Conservation (phyloP, 2,113 vertebrate species). For the Caranx melampygus region DNA sequence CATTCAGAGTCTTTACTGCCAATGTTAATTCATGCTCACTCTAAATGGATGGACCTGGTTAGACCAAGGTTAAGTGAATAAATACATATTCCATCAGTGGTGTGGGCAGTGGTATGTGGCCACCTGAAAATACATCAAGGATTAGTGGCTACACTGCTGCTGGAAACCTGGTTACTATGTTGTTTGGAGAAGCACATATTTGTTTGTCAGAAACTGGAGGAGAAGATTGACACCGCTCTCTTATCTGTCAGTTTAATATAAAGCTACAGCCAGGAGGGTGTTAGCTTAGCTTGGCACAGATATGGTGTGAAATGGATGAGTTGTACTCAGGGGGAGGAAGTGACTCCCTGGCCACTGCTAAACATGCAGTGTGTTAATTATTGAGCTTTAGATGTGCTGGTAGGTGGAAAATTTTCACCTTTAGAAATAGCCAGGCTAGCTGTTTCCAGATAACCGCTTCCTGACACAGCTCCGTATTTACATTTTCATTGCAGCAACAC, state of each 20-base stretch:
- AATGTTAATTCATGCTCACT: constrained; percentile 42
- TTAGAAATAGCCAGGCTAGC: too few species aligned
- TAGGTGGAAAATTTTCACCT: background rate
- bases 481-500: background rate
- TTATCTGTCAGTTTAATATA: too few species aligned
- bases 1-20: constrained; percentile 34
- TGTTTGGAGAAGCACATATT: background rate
- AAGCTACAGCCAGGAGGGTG: too few species aligned
- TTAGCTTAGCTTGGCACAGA: too few species aligned
- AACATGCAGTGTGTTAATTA: background rate
- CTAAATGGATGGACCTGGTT: constrained; percentile 31
- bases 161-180: constrained; percentile 3
- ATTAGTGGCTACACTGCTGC: constrained; percentile 3
- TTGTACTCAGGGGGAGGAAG: too few species aligned
- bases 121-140: constrained; percentile 28
- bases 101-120: constrained; percentile 32
- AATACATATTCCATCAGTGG: constrained; percentile 48
- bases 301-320: too few species aligned
- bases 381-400: background rate
- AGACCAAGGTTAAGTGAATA: constrained; percentile 47
- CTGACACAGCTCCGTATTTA: background rate
- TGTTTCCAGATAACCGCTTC: background rate
- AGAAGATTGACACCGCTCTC: too few species aligned
- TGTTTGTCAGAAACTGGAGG: background rate
- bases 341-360: too few species aligned